A percentile compares a stretch with the other conserved stretches of the same genome.
Conservation (phyloP, 2,797 vertebrate genomes). For the Acanthopagrus latus region DNA sequence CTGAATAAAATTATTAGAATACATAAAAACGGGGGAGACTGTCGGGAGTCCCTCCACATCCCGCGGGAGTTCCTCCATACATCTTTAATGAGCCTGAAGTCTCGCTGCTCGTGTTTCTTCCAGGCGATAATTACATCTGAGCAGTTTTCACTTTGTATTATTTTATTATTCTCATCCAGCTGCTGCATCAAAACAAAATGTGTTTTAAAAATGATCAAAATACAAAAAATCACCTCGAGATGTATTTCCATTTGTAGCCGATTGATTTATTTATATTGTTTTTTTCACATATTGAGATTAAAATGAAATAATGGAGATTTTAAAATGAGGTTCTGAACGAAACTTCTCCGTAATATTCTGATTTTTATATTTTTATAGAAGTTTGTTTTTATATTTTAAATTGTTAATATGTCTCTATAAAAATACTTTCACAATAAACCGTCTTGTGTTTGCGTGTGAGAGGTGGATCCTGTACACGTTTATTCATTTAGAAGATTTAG, state of each 20-base stretch:
- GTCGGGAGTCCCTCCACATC: slow-evolving; percentile 28
- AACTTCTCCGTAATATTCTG: accelerated
- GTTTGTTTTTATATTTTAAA: neutral
- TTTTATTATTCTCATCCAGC: neutral
- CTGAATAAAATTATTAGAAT: neutral
- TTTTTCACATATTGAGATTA: neutral
- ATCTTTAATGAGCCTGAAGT: slow-evolving; percentile 65
- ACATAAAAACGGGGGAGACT: slow-evolving; percentile 13
- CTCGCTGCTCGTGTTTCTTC: slow-evolving; percentile 42
- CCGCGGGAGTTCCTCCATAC: slow-evolving; percentile 55
- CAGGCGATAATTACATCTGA: slow-evolving; percentile 39
- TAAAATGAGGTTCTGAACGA: neutral
- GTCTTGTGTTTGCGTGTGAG: no score
- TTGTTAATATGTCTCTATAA: no score
- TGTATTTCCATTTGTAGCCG: neutral
- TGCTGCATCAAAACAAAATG: neutral
- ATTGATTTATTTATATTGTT: neutral
- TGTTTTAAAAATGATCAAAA: neutral
- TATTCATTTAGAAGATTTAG: neutral
- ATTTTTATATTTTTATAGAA: neutral
- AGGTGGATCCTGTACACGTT: neutral
- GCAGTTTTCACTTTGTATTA: slow-evolving; percentile 11
- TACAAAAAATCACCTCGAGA: neutral
- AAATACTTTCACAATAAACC: neutral
- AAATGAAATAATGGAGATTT: neutral